Base-by-base conservation (phyloP, 2,113 vertebrate genomes). In the rat (Rattus norvegicus) region DNA sequence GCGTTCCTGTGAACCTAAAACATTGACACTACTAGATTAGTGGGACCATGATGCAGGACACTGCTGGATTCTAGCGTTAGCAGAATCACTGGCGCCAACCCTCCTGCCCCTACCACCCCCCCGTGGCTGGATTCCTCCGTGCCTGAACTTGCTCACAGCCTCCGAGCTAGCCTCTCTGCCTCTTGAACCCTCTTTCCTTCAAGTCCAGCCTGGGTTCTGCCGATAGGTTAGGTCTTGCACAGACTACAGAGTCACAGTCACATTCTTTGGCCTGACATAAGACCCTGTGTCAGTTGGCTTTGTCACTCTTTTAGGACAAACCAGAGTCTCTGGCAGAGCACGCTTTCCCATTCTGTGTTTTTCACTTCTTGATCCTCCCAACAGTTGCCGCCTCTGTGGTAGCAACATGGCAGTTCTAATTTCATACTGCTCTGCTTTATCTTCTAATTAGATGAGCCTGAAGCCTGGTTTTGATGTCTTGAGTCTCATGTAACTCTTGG, bases 1-100 rank as follows among this genome's bases (percentile, higher is more conserved):
- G 61, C 99, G 99, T 94, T 99, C 99, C 98, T 99, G 99, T 97
- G 99, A 99, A 97, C 99, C 99, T 99, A 95, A 77, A 97, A 95
- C 63, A 93, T 94, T 13, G 98, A 96, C 96, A 63, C 52, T 80
- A 30, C 76, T 56, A 30, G 87, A 92, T 90, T 69, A 96, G 1
- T 91, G 85, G 96, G 30, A 95, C 83, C 1, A 30, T 2, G 88
- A 84, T 8, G 39, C 84, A 92, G 77, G 91, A 2, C 6, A 2
- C 5, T n/a, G 30, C 39, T 92, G 49, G 49, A 16, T 72, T 56
- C 17, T 14, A 91, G 47, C 33, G 30, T 80, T 26, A 30, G 43
- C 36, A n/a, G 11, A 33, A 81, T 24, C 54, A 69, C 52, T 39
- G 20, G 36, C 26, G 43, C 33, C 12, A 13, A n/a, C 16, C 22